A percentile compares a stretch with the other conserved stretches of the same genome.
These are phyloP conservation scores for Erpetoichthys calabaricus DNA, from an alignment of 2,797 vertebrate species.

Conservation along the genomic window DNA sequence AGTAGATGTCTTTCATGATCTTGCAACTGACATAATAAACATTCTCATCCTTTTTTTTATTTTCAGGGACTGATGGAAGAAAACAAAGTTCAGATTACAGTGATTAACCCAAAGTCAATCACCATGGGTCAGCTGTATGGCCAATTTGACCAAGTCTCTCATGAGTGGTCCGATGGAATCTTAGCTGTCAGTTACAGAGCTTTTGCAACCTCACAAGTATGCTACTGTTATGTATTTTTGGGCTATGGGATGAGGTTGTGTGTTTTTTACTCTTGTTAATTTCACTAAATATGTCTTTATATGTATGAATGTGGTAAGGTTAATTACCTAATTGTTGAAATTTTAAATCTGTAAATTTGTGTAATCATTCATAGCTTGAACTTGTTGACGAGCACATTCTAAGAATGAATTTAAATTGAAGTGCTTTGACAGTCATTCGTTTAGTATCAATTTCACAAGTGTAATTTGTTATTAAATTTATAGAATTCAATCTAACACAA, in stretches of 20 bases:
- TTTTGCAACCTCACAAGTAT: constrained; percentile 65
- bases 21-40: no score
- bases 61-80: constrained; percentile 71
- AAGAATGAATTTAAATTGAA: no score
- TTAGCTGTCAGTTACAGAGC: constrained; percentile 73
- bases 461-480: no score
- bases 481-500: no score
- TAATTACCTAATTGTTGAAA: no score
- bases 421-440: no score
- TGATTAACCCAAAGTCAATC: constrained; percentile 80
- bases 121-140: constrained; percentile 84
- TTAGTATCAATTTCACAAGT: no score
- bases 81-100: constrained; percentile 74
- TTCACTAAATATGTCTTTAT: neutral
- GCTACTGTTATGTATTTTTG: constrained; percentile 10
- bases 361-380: no score
- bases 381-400: no score
- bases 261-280: constrained; percentile 4
- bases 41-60: neutral
- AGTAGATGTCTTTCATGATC: no score
- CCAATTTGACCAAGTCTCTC: constrained; percentile 76
- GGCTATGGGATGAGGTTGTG: neutral
- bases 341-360: no score
- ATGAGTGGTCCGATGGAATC: constrained; percentile 83
- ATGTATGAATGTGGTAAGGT: no score